Conservation (phyloP, 2,888 invertebrate species). For the Drosophila rellima region DNA sequence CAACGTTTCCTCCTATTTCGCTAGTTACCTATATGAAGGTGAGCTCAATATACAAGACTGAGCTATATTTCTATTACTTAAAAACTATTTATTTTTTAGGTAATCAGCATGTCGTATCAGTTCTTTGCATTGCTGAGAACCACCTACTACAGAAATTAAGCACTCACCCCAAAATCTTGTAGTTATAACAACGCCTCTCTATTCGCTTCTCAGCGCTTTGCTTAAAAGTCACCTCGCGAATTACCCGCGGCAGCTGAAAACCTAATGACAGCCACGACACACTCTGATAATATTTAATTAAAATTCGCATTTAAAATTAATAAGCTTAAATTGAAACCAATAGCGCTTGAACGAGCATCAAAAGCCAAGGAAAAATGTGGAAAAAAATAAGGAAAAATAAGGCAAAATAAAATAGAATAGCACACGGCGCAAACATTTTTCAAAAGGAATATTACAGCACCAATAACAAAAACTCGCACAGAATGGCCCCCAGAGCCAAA, state of each 20-base stretch:
- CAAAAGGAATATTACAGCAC: slow-evolving; percentile 74
- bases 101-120: slow-evolving; percentile 81
- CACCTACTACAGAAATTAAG: slow-evolving; percentile 55
- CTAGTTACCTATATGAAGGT: slow-evolving; percentile 82
- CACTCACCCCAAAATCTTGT: background rate
- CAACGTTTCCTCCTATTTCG: slow-evolving; percentile 82
- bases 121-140: slow-evolving; percentile 76
- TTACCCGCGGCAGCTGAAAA: slow-evolving; percentile 6
- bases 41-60: background rate
- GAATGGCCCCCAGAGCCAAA: slow-evolving; percentile 34
- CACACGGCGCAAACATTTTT: slow-evolving; percentile 55
- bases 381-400: slow-evolving; percentile 3
- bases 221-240: slow-evolving; percentile 1
- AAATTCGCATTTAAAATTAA: slow-evolving; percentile 78
- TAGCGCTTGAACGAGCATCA: slow-evolving; percentile 65
- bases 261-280: slow-evolving; percentile 57
- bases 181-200: background rate
- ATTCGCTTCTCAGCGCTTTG: background rate
- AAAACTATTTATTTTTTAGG: slow-evolving; percentile 47
- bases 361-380: slow-evolving; percentile 30
- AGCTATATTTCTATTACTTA: background rate
- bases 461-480: slow-evolving; percentile 45
- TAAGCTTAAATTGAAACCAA: slow-evolving; percentile 79
- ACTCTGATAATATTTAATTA: slow-evolving; percentile 76
- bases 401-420: slow-evolving; percentile 21